These are phyloP conservation scores for Aphrophora alni DNA, from an alignment of 2,888 invertebrate species.

Conservation along the genomic window DNA sequence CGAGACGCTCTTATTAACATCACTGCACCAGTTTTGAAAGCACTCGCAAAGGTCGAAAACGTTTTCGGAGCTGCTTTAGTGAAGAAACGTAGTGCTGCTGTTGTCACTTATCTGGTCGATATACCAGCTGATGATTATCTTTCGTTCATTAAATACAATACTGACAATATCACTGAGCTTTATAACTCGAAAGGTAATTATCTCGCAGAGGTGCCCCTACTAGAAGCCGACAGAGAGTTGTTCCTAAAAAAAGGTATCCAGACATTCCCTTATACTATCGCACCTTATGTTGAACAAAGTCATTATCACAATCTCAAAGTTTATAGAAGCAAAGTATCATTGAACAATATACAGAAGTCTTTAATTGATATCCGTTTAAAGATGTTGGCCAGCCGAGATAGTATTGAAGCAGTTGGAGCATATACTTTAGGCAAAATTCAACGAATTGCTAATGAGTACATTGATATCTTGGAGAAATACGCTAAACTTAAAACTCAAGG, in stretches of 20 bases:
- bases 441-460: not conserved
- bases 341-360: not conserved
- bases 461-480: not conserved
- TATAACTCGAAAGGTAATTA: not conserved
- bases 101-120: not conserved
- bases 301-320: not conserved
- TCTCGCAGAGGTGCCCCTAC: not conserved
- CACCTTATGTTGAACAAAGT: not conserved
- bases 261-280: not conserved
- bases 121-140: not conserved
- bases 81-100: not conserved
- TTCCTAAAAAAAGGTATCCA: not conserved
- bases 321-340: not conserved
- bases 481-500: not conserved
- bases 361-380: not conserved
- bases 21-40: not conserved
- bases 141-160: not conserved
- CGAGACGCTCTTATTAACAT: not conserved
- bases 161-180: not conserved
- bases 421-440: not conserved
- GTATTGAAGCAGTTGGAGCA: not conserved
- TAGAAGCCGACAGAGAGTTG: not conserved
- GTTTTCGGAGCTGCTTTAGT: not conserved
- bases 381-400: not conserved
- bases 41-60: not conserved